Base-by-base conservation (phyloP, 2,113 vertebrate genomes). In the Callipepla squamata region DNA sequence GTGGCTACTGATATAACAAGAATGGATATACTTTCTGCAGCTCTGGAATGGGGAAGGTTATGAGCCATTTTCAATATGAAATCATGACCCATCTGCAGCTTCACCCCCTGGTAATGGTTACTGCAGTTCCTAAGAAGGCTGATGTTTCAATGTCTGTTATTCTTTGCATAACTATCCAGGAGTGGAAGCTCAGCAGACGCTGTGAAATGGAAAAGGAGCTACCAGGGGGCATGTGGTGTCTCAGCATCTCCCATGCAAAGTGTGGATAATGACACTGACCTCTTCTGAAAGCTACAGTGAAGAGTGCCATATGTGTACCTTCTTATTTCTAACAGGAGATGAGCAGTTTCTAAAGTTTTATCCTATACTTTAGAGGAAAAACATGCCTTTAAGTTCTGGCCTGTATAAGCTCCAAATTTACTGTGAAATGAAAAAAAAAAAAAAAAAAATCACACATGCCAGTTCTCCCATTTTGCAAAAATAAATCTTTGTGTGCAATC, bases 401-500 rank as follows among this genome's bases (percentile, higher is more conserved):
- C 30, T 32, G 13, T 58, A 82, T 76, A 10, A 75, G 59, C 78
- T 89, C 38, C 55, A 85, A 85, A 22, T 85, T 83, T 92, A 6
- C 84, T 70, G 50, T 34, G 55, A 88, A 93, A 85, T 16, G 79
- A 17, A 69, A 30, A 74, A 84, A 10, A 11, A 11, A 11, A 11
- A 30, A 30, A 30, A 85, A 11, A n/a, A 17, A 85, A 36, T 3
- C 14, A 12, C 48, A 32, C 1, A 4, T 80, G 65, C 47, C 62
- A 77, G 2, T 76, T 76, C n/a, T 40, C 26, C 25, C 26, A 13
- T 89, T 87, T 58, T 11, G 11, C 70, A 86, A 85, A 90, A 94
- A 78, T 93, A 69, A 66, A 68, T 62, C 89, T 72, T 62, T 15
- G 72, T 58, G 72, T 68, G 61, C 81, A 62, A 84, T n/a, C 55